Base-by-base conservation (phyloP, 2,113 vertebrate genomes). In the Malaclemys terrapin region DNA sequence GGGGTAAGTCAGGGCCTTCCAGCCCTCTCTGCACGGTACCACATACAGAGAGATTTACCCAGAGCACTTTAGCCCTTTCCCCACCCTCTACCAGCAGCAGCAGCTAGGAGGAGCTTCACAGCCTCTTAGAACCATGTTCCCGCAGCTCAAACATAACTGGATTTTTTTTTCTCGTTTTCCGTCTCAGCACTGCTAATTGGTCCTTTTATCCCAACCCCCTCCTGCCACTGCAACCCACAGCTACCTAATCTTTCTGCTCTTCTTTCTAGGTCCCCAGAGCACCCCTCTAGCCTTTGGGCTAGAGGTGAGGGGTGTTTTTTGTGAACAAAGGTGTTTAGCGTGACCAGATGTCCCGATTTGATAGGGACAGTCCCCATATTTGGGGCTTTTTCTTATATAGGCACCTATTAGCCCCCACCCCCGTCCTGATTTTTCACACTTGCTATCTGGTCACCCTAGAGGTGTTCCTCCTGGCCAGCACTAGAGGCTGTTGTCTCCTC, bases 21-120 rank as follows among this genome's bases (percentile, higher is more conserved):
- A 89, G 90, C 91, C 3, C 0, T 88, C 90, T 80, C 94, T 94
- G 93, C 83, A 81, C 57, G 86, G 79, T 2, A 45, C 96, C 95
- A 94, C 96, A 83, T 96, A 95, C 94, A 88, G 82, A 3, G 76
- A 76, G 50, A 86, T 86, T 95, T 75, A 22, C 38, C 10, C 72
- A 25, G 22, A 89, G 84, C 96, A 65, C 62, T n/a, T 95, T 1
- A 42, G 62, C 93, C 93, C 94, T 3, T 24, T 92, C 59, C 50
- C 82, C 87, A 9, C 56, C 69, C 89, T 96, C 92, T 96, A 90
- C 85, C 16, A 25, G 80, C 93, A 96, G 87, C 94, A 92, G 75
- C 93, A 86, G 85, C 91, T 93, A 93, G 91, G 92, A 95, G 93
- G 93, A 95, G 93, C 94, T 92, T 83, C 81, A 59, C 72, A 59